These are phyloP conservation scores for Diploptera punctata DNA, from an alignment of 2,888 invertebrate species.

Conservation along the genomic window DNA sequence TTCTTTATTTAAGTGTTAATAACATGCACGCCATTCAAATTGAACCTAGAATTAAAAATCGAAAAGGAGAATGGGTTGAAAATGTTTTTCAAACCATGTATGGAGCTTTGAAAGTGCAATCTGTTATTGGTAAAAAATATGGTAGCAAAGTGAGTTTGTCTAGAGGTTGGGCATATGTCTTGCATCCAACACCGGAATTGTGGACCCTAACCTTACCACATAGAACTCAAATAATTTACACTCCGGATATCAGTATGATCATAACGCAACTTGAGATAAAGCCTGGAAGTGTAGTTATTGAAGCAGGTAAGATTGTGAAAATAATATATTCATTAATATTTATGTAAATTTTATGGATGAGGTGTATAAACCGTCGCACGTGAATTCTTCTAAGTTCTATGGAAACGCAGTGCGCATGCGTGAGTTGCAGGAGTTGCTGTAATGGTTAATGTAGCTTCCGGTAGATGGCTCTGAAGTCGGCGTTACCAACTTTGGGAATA, in stretches of 20 bases:
- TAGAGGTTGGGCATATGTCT: slow-evolving; percentile 89
- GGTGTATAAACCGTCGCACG: no score
- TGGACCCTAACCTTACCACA: slow-evolving; percentile 96
- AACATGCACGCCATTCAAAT: slow-evolving; percentile 86
- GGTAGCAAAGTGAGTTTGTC: slow-evolving; percentile 81
- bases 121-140: slow-evolving; percentile 80
- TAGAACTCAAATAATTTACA: slow-evolving; percentile 97
- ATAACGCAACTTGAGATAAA: slow-evolving; percentile 85
- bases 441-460: no score
- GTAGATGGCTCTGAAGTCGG: no score
- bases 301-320: slow-evolving; percentile 61
- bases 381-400: no score
- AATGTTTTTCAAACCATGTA: slow-evolving; percentile 91
- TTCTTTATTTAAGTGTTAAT: slow-evolving; percentile 85
- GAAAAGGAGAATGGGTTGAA: slow-evolving; percentile 79
- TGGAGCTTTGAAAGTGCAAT: slow-evolving; percentile 89
- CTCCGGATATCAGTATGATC: slow-evolving; percentile 96
- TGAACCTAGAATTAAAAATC: slow-evolving; percentile 73
- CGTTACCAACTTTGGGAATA: no score
- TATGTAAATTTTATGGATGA: no score
- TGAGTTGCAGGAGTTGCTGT: no score
- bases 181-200: slow-evolving; percentile 94
- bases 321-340: no score
- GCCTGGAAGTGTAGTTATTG: slow-evolving; percentile 88
- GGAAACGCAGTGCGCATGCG: no score